Conservation (phyloP, 2,797 vertebrate species). For the Gallinago solitaria region DNA sequence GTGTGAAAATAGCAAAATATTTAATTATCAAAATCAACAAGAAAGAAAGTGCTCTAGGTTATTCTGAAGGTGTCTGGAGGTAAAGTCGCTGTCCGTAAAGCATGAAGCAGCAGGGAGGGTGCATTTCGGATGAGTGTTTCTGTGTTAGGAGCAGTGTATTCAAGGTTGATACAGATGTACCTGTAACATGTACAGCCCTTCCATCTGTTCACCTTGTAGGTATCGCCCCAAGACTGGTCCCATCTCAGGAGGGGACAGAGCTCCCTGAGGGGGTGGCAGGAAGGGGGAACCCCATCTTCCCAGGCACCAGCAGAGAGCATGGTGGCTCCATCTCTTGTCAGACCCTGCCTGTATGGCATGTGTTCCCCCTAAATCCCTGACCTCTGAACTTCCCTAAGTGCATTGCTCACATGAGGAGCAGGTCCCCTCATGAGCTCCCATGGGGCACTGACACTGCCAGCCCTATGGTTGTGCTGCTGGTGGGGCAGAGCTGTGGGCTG, state of each 20-base stretch:
- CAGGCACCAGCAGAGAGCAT: accelerated
- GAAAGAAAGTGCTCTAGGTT: neutral
- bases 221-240: accelerated
- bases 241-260: neutral
- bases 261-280: neutral
- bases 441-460: neutral
- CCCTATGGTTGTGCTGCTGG: neutral
- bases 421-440: neutral
- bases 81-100: neutral
- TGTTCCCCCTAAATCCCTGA: neutral
- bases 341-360: accelerated
- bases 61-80: neutral
- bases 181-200: neutral
- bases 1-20: neutral
- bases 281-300: neutral
- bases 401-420: accelerated
- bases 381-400: neutral
- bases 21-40: neutral
- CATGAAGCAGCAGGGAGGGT: neutral
- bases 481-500: neutral
- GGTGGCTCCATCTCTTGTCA: neutral
- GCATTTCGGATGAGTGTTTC: accelerated
- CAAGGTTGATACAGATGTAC: neutral
- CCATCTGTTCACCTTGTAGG: neutral
- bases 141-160: neutral